Conservation (phyloP, 2,113 vertebrate genomes). For the Pipra filicauda region DNA sequence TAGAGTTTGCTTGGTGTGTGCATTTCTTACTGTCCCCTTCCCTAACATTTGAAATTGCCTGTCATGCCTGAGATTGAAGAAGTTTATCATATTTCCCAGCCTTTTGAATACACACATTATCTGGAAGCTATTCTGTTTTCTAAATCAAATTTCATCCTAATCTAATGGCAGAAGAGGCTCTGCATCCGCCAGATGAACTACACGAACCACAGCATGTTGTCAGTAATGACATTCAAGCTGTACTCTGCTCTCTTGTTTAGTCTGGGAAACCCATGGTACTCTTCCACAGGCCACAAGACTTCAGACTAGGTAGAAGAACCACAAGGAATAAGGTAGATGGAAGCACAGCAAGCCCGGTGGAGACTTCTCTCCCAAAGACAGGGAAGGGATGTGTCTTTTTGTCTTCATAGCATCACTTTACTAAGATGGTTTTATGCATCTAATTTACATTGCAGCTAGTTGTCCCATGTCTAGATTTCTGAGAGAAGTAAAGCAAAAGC, state of each 20-base stretch:
- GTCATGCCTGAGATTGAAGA: background rate
- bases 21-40: background rate
- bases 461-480: background rate
- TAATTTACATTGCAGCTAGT: background rate
- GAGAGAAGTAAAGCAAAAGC: background rate
- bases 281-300: background rate
- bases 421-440: background rate
- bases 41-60: background rate
- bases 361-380: background rate
- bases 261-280: background rate
- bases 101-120: background rate
- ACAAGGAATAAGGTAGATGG: background rate
- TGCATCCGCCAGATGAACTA: background rate
- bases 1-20: background rate
- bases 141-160: slow-evolving; percentile 14
- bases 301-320: background rate
- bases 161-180: background rate
- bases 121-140: background rate
- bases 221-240: background rate
- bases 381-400: background rate
- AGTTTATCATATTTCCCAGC: background rate
- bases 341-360: background rate
- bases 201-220: background rate
- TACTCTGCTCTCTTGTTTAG: background rate
- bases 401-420: background rate